A percentile compares a stretch with the other conserved stretches of the same genome.
phyloP scores from a whole-genome alignment of 1,140 invertebrate species.

The Oryctes rhinoceros region DNA sequence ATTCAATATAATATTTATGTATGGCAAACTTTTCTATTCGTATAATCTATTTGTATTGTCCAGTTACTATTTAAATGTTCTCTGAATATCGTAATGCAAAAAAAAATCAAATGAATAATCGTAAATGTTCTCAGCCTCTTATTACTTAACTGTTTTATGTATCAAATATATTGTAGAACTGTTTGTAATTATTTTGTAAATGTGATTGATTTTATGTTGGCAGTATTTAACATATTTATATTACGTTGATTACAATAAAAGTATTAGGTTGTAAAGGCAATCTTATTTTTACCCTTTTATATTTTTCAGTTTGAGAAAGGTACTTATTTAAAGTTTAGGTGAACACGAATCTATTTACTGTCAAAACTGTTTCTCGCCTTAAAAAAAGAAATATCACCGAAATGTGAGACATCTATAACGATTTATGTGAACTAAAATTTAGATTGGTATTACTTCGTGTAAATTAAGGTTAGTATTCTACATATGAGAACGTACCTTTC shows the following conservation, averaged over 20 bases:
- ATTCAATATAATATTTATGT: constrained; percentile 29
- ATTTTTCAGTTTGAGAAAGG: background rate
- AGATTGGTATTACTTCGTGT: background rate
- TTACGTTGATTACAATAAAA: constrained; percentile 43
- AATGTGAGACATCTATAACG: too few species aligned
- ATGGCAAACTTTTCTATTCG: constrained; percentile 24
- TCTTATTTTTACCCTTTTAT: background rate
- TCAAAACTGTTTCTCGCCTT: background rate
- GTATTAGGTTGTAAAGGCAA: constrained; percentile 21
- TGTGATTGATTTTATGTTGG: constrained; percentile 44
- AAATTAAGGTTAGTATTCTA: constrained; percentile 16
- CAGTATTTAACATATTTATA: constrained; percentile 47
- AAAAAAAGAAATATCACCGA: background rate
- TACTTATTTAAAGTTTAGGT: too few species aligned
- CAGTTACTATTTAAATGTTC: constrained; percentile 25
- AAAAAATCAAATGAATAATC: constrained; percentile 34
- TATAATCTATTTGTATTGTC: constrained; percentile 34
- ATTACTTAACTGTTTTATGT: constrained; percentile 32
- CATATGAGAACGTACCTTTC: background rate
- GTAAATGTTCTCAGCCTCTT: background rate
- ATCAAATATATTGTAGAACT: constrained; percentile 40
- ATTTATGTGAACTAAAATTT: background rate
- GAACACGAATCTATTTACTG: too few species aligned
- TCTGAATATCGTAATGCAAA: constrained; percentile 27
- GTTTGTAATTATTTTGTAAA: constrained; percentile 44